These are phyloP conservation scores for Mechanitis messenoides DNA, from an alignment of 2,888 invertebrate species.

Conservation along the genomic window DNA sequence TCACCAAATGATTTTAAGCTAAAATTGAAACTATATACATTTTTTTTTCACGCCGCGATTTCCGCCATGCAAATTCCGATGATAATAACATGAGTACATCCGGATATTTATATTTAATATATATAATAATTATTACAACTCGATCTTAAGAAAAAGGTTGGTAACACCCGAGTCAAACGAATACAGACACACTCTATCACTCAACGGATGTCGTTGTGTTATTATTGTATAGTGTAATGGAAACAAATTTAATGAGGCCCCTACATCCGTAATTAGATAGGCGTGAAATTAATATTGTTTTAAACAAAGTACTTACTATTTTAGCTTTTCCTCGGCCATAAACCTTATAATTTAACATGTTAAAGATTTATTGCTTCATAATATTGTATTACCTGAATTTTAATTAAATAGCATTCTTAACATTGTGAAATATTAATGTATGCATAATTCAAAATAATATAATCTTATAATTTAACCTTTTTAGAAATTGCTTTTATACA, in stretches of 20 bases:
- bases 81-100: no score
- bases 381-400: neutral
- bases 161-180: neutral
- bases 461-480: no score
- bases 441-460: neutral
- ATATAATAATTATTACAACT: neutral
- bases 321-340: conserved; percentile 36
- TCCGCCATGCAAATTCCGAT: no score
- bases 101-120: neutral
- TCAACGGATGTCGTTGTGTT: neutral
- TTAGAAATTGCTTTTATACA: no score
- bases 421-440: neutral
- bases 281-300: conserved; percentile 52
- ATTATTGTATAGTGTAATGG: conserved; percentile 32
- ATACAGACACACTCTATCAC: neutral
- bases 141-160: neutral
- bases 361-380: conserved; percentile 22
- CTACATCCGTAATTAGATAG: conserved; percentile 52
- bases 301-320: conserved; percentile 41
- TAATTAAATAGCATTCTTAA: neutral
- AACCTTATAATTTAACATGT: conserved; percentile 15
- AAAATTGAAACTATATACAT: no score
- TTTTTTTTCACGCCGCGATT: no score
- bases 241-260: conserved; percentile 48
- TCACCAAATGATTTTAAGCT: no score